Evolutionary conservation across 2,888 invertebrate species (phyloP).

Genomic region (Scrobipalpa costella): DNA sequence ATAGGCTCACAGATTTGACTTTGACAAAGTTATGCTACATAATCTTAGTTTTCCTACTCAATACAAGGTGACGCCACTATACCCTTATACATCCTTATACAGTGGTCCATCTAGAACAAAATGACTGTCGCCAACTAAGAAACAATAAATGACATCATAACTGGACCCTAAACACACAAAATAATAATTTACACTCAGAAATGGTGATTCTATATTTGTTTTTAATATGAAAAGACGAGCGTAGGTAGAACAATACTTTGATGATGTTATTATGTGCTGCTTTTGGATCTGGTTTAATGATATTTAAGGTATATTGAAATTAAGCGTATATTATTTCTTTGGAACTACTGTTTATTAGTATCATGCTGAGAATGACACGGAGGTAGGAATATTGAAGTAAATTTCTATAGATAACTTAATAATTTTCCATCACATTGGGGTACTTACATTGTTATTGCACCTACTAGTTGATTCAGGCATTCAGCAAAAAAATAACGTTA

Average conservation of each 20-base stretch:
- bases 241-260: slow-evolving; percentile 19
- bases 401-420: too few species aligned
- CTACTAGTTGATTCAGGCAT: too few species aligned
- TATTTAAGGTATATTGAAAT: slow-evolving; percentile 15
- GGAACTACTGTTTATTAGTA: slow-evolving; percentile 2
- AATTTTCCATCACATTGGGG: too few species aligned
- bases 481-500: too few species aligned
- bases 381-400: too few species aligned
- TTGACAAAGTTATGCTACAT: not conserved
- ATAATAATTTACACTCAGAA: slow-evolving; percentile 13
- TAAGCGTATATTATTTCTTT: slow-evolving; percentile 6
- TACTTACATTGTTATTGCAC: too few species aligned
- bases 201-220: slow-evolving; percentile 19
- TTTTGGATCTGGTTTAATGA: slow-evolving; percentile 10
- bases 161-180: slow-evolving; percentile 24
- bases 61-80: slow-evolving; percentile 57
- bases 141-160: slow-evolving; percentile 47
- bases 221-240: slow-evolving; percentile 11
- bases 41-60: slow-evolving; percentile 26
- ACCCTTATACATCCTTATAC: not conserved
- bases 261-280: slow-evolving; percentile 4
- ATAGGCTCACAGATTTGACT: too few species aligned
- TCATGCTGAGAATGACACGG: not conserved
- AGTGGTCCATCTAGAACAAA: not conserved
- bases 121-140: not conserved